These are phyloP conservation scores for Panzeria rudis DNA, from an alignment of 2,888 invertebrate genomes.

Conservation along the genomic window DNA sequence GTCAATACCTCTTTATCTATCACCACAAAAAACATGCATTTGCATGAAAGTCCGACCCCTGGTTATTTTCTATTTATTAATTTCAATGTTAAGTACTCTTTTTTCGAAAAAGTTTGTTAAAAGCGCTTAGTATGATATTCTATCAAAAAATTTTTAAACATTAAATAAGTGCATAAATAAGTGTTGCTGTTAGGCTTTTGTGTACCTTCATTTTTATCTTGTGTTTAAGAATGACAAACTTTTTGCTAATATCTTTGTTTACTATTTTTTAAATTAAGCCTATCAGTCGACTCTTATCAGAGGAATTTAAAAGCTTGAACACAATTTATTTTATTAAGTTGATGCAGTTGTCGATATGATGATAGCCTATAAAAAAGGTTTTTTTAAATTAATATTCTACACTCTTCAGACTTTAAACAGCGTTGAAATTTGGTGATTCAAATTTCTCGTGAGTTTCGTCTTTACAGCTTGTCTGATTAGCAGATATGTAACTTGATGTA, in stretches of 20 bases:
- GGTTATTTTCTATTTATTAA: no score
- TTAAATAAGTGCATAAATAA: slow-evolving; percentile 3
- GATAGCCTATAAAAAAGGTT: no score
- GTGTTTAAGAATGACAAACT: not conserved
- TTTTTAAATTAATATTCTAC: no score
- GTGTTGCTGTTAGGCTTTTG: slow-evolving; percentile 5
- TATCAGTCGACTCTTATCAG: not conserved
- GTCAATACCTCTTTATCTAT: no score
- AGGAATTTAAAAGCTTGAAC: not conserved
- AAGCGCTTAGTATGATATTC: slow-evolving; percentile 17
- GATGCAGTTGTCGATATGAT: not conserved
- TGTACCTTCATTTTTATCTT: slow-evolving; percentile 25
- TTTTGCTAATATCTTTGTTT: not conserved
- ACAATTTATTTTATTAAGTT: not conserved
- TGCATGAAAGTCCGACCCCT: no score
- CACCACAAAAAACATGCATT: no score
- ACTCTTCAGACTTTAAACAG: no score
- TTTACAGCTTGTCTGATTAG: no score
- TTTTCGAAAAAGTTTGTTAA: not conserved
- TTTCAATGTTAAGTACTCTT: slow-evolving; percentile 31
- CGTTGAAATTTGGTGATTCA: no score
- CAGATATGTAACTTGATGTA: no score
- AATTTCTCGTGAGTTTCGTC: no score
- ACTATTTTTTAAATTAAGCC: not conserved
- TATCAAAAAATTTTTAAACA: not conserved